Evolutionary conservation across 2,113 vertebrate species (phyloP).

Genomic region (Microcebus murinus): DNA sequence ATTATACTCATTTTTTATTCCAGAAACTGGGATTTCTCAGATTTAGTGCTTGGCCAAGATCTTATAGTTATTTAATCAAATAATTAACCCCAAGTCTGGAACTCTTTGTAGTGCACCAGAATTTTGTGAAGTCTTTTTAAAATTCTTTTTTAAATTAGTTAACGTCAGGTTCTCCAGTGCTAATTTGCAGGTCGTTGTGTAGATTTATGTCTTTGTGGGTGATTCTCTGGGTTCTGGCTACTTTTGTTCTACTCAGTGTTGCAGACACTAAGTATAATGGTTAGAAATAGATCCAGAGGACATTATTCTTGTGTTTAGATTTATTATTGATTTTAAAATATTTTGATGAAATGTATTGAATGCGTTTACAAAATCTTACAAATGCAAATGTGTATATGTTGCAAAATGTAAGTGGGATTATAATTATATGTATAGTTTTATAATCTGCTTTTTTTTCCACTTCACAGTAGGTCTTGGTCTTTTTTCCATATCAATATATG

Average conservation of each 20-base stretch:
- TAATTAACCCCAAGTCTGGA: neutral
- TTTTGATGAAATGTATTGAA: neutral
- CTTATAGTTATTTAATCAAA: conserved; percentile 1
- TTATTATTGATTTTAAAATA: conserved; percentile 4
- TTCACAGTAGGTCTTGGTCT: neutral
- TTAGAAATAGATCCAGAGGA: conserved; percentile 12
- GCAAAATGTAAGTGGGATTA: neutral
- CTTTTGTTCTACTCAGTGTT: neutral
- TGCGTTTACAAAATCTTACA: neutral
- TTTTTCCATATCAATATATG: neutral
- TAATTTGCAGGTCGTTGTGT: neutral
- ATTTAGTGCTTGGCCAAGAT: neutral
- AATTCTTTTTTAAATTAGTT: neutral
- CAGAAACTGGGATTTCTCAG: conserved; percentile 2
- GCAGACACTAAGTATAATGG: neutral
- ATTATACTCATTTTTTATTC: conserved; percentile 11
- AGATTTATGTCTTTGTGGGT: conserved; percentile 12
- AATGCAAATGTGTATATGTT: neutral
- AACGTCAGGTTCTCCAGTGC: neutral
- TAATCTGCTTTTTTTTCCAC: neutral
- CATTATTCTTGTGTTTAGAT: neutral
- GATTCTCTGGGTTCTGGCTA: neutral
- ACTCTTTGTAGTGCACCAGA: neutral
- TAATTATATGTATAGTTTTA: neutral
- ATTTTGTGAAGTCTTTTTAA: neutral